Evolutionary conservation across 1,140 invertebrate genomes (phyloP).

Genomic region (Drosophila gunungcola): DNA sequence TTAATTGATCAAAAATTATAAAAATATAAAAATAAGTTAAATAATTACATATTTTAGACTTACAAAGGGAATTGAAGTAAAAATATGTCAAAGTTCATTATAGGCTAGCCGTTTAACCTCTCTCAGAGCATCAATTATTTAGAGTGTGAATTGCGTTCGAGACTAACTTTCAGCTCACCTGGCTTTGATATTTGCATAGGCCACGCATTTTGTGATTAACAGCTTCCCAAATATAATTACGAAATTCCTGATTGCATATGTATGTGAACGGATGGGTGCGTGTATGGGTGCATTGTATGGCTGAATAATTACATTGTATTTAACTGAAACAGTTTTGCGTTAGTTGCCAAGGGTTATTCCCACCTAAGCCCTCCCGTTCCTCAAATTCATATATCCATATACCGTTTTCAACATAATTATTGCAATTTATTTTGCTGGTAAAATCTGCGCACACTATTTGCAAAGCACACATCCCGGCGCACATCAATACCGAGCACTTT

Average conservation of each 20-base stretch:
- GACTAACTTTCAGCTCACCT: conserved; percentile 38
- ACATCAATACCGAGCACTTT: conserved; percentile 9
- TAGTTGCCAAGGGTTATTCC: conserved; percentile 49
- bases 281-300: conserved; percentile 57
- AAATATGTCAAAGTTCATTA: not conserved
- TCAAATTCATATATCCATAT: not conserved
- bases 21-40: not conserved
- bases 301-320: conserved; percentile 80
- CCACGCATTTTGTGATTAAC: conserved; percentile 78
- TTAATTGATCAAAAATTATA: not conserved
- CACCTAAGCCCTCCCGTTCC: conserved; percentile 2
- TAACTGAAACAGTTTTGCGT: conserved; percentile 69
- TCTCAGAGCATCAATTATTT: conserved; percentile 30
- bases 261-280: not conserved
- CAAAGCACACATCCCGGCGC: conserved; percentile 5
- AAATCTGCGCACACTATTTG: conserved; percentile 69
- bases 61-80: too few species aligned
- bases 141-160: conserved; percentile 8
- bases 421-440: conserved; percentile 77
- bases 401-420: conserved; percentile 66
- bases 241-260: conserved; percentile 34
- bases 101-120: conserved; percentile 1
- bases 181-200: conserved; percentile 67
- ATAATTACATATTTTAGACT: not conserved
- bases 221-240: conserved; percentile 71